Evolutionary conservation across 2,113 vertebrate species (phyloP), one percentile per base, ranked within the genome.

Genomic region (Microcebus tavaratra): DNA sequence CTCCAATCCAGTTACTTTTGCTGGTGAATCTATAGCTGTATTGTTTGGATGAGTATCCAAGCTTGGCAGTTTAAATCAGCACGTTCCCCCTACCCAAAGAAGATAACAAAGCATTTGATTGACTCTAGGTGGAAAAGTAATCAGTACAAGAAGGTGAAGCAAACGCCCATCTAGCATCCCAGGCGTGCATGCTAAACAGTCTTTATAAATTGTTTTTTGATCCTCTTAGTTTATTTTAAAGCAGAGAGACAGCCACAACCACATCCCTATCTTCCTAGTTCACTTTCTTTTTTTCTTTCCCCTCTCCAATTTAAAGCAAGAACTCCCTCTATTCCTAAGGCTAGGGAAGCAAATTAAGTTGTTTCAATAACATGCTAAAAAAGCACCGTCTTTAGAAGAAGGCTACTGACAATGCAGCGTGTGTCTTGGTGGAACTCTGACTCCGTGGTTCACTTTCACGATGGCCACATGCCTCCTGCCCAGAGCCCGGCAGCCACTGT

Each of bases 401-500:
- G 86, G 50, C 53, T 88, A 5, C 45, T 3, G 50, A 42, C 36
- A 1, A 27, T 12, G 53, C 83, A n/a, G 57, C 88, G 6, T 8
- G 57, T 76, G n/a, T 68, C 70, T 88, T 2, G 3, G 3, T 20
- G 95, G 88, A 81, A 73, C 59, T 73, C 31, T 21, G 88, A 84
- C 94, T 73, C 48, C 59, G 2, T 13, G 85, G 92, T 76, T 75
- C 92, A 1, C 48, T 27, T 27, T 61, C 86, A 7, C 7, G 21
- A 79, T 39, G 88, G 76, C 92, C 90, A 42, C 88, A 15, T 6
- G 53, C 91, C 2, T 0, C 20, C 0, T 18, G 61, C 95, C 3
- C 91, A 25, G 94, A 90, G 94, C 50, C 75, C 48, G 0, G 4
- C 93, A 85, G 91, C 94, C 95, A 2, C 95, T 31, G 83, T 98